Base-by-base conservation (phyloP, 2,113 vertebrate genomes). In the Phylloscopus whistleri region DNA sequence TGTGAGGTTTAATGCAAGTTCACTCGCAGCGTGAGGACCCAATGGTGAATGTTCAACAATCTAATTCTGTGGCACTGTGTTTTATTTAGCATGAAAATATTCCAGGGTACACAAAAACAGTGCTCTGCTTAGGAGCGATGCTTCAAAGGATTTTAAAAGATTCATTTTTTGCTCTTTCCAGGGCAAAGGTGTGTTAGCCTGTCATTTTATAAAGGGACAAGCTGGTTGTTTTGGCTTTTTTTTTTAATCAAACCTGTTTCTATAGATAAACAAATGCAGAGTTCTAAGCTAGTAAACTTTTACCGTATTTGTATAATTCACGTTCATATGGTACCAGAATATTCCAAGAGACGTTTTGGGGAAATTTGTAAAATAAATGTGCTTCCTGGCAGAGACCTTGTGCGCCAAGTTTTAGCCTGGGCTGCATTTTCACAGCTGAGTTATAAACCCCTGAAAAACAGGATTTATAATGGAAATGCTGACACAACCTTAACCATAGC, bases 371-470 rank as follows among this genome's bases (percentile, higher is more conserved):
- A 59, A 48, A 92, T 95, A 92, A 97, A 97, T 96, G 69, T 78
- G 35, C 84, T 93, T 97, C 90, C 69, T 80, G 92, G 94, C 76
- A 93, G 84, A 93, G 97, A 97, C 96, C 97, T 96, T 94, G 92
- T 52, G 78, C 1, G 41, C 94, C 94, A 94, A 95, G 93, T 97
- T 95, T 97, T 93, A 95, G 95, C 84, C 96, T 89, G 96, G 96
- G 84, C 95, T 97, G 93, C 97, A 85, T 96, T 96, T 98, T 97
- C 96, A 97, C 94, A 93, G 91, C 95, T 95, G 97, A 96, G 95
- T 95, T 98, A 96, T 95, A 97, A 97, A 96, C 88, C 94, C 87
- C 96, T 68, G 96, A 96, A 97, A 96, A 96, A 93, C 94, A 92
- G 97, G 96, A 96, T 97, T 98, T 97, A 96, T 98, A 97, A 92